These are phyloP conservation scores for Cossypha caffra DNA, from an alignment of 2,797 vertebrate genomes.

Conservation along the genomic window DNA sequence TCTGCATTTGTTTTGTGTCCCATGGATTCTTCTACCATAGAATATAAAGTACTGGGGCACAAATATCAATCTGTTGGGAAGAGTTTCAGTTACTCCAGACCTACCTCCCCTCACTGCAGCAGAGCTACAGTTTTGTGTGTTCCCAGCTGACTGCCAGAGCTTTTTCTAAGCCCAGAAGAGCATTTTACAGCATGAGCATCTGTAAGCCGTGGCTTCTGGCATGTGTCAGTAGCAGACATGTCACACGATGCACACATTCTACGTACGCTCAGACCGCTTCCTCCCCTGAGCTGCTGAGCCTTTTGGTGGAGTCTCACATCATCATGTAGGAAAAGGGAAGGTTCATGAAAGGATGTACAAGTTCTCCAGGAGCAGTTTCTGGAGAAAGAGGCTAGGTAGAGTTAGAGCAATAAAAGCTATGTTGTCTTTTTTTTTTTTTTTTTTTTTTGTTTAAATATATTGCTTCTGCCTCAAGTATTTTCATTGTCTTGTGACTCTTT, in stretches of 20 bases:
- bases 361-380: background rate
- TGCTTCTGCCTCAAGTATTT: background rate
- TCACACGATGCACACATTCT: background rate
- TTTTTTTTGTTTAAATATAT: background rate
- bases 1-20: background rate
- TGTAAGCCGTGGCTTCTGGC: background rate
- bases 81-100: background rate
- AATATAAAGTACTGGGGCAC: background rate
- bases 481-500: background rate
- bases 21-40: background rate
- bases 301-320: background rate
- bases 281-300: background rate
- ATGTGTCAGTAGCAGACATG: background rate
- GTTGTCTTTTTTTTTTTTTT: background rate
- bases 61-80: background rate
- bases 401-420: background rate
- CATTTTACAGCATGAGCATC: background rate
- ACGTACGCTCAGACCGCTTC: fast-evolving
- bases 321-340: background rate
- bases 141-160: background rate
- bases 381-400: background rate
- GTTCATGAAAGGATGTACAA: fast-evolving
- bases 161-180: background rate
- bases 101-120: background rate
- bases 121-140: background rate